These are phyloP conservation scores for Brachionus asplanchnoidis DNA, from an alignment of 1,140 invertebrate species.

Conservation along the genomic window DNA sequence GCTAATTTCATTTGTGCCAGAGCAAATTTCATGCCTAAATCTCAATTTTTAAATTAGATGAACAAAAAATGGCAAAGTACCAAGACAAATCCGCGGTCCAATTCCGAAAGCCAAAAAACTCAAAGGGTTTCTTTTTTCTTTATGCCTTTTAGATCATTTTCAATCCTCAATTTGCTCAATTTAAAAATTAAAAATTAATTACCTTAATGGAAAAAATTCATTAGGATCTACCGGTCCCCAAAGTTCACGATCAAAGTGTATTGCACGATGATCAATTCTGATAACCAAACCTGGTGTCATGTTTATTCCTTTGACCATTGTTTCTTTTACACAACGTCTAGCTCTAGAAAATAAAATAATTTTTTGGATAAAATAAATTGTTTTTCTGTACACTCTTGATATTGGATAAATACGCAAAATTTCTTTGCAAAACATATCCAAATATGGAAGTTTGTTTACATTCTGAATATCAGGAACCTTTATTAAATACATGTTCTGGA, in stretches of 20 bases:
- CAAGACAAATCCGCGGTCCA: conserved; percentile 61
- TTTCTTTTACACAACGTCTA: conserved; percentile 47
- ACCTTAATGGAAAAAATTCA: conserved; percentile 64
- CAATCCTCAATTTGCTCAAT: neutral
- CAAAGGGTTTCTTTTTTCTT: conserved; percentile 45
- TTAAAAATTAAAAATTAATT: neutral
- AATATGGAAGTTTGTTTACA: neutral
- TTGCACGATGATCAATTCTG: conserved; percentile 50
- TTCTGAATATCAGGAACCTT: neutral
- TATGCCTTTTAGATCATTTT: conserved; percentile 40
- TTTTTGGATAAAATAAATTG: conserved; percentile 44
- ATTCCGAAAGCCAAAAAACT: conserved; percentile 60
- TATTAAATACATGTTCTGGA: neutral
- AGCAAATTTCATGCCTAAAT: conserved; percentile 60
- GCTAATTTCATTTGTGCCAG: conserved; percentile 66
- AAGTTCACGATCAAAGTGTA: conserved; percentile 51
- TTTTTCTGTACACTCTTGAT: neutral
- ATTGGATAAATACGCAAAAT: neutral
- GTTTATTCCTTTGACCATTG: conserved; percentile 46
- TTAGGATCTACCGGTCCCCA: conserved; percentile 60
- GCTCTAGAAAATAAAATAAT: neutral
- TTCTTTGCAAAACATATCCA: conserved; percentile 4
- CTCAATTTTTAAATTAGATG: neutral
- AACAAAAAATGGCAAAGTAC: conserved; percentile 47
- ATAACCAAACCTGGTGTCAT: conserved; percentile 53